Base-by-base conservation (phyloP, 2,113 vertebrate species). In the Pterocles orientalis region DNA sequence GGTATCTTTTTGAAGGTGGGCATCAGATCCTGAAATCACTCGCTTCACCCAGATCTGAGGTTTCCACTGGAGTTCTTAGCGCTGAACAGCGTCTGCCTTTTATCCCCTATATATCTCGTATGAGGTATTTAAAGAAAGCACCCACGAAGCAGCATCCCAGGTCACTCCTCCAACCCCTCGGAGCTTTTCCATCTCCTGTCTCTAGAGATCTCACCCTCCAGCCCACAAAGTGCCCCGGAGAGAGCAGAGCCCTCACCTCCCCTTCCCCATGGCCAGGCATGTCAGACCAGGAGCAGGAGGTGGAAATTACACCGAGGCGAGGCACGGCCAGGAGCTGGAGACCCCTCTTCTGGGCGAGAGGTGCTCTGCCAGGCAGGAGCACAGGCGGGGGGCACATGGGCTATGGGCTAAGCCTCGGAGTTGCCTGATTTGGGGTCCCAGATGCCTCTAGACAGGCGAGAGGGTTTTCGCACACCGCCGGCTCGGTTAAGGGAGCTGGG, bases 181-280 rank as follows among this genome's bases (percentile, higher is more conserved):
- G 29, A 56, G 8, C 10, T 77, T 70, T 48, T 70, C 54, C 64
- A 10, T 6, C 20, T 41, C 28, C 28, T 19, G 1, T 10, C 16
- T 58, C 50, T 19, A 8, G 7, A 19, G 24, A 21, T 58, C n/a
- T 58, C 56, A 25, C 18, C 45, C n/a, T 57, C 15, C 65, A 34
- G 33, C 48, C 34, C 71, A 29, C 50, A 10, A 3, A 45, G 16
- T 6, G 26, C 8, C 24, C 14, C 1, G 2, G 8, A 0, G 8
- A 50, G n/a, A 62, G 36, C n/a, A 66, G 33, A 53, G 12, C 9
- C 16, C 41, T 68, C 43, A 14, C 25, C 14, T 43, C 26, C 41
- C 2, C 29, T 9, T 8, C 24, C 15, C 31, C 65, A 12, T 1
- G 43, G 34, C 33, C 45, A 7, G 57, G 12, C 18, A 7, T 33